A percentile compares a stretch with the other conserved stretches of the same genome.
These are phyloP conservation scores for Xiphias gladius DNA, from an alignment of 2,113 vertebrate genomes.

Conservation along the genomic window DNA sequence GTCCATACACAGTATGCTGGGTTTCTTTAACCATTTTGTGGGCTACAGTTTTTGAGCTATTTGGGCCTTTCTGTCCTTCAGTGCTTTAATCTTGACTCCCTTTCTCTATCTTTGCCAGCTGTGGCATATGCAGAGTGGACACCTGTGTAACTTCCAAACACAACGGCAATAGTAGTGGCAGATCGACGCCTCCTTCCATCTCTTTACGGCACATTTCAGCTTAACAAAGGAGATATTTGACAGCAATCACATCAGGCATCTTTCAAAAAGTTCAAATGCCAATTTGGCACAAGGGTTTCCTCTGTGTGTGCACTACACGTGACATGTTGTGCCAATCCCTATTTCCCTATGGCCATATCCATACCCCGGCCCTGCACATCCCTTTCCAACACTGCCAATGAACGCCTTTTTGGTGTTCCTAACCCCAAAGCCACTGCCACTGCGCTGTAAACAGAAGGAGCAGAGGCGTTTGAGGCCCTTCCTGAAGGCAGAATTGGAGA, in stretches of 20 bases:
- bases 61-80: slow-evolving; percentile 24
- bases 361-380: slow-evolving; percentile 47
- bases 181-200: slow-evolving; percentile 27
- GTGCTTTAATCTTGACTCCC: slow-evolving; percentile 30
- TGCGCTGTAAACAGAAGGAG: slow-evolving; percentile 89
- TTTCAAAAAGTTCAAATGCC: slow-evolving; percentile 33
- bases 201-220: slow-evolving; percentile 38
- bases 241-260: slow-evolving; percentile 37
- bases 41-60: neutral
- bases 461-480: slow-evolving; percentile 96
- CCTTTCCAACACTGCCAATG: slow-evolving; percentile 74
- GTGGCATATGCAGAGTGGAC: slow-evolving; percentile 33
- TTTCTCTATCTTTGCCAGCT: slow-evolving; percentile 42
- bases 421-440: slow-evolving; percentile 69
- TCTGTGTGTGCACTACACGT: slow-evolving; percentile 64
- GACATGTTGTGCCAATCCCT: slow-evolving; percentile 72
- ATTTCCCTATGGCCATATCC: slow-evolving; percentile 61
- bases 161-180: slow-evolving; percentile 39
- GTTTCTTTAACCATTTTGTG: slow-evolving; percentile 4
- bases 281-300: slow-evolving; percentile 21
- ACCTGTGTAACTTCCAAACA: slow-evolving; percentile 46
- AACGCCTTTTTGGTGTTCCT: slow-evolving; percentile 86
- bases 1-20: neutral
- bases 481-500: slow-evolving; percentile 98
- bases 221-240: slow-evolving; percentile 41